Base-by-base conservation (phyloP, 2,888 invertebrate species). In the Kryphioiulus occultus region DNA sequence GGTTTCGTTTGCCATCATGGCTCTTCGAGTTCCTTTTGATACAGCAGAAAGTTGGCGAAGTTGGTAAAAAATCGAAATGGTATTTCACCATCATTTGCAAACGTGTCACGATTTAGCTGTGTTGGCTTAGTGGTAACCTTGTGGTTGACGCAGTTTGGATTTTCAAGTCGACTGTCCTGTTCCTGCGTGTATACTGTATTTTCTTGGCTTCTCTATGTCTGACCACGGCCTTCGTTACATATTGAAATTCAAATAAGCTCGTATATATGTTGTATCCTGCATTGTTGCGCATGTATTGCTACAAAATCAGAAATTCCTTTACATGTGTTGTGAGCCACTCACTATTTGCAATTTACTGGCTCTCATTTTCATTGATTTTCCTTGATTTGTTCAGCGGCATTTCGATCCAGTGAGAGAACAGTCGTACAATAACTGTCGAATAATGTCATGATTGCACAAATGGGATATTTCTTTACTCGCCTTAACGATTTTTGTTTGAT, bases 401-500 rank as follows among this genome's bases (percentile, higher is more conserved):
- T 9, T 59, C n/a, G 5, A 22, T 22, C 59, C 5, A 22, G 22
- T 7, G 78, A 30, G 15, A 78, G 78, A 78, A 26, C 39, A 9
- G 39, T 59, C 59, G 17, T 68, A 26, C 68, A 68, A 68, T 10
- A 68, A 2, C 78, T 7, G 15, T 78, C 30, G 12, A 26, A 78
- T 78, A 17, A 15, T 78, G 30, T 59, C 78, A 30, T 15, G 78
- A 78, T 78, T 78, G 15, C 30, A 30, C 17, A 30, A 30, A 9
- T 78, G 30, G 30, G 17, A 78, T 78, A 78, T 78, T 78, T 30
- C 78, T 78, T 78, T 30, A 26, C 30, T 10, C 26, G 78, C 9
- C 15, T 78, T 78, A 78, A 78, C 30, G 30, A 78, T 78, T 78
- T 78, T 78, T 78, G 15, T 78, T 30, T 78, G 78, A 26, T 78